Base-by-base conservation (phyloP, 2,888 invertebrate species). In the Eutolmus rufibarbis region DNA sequence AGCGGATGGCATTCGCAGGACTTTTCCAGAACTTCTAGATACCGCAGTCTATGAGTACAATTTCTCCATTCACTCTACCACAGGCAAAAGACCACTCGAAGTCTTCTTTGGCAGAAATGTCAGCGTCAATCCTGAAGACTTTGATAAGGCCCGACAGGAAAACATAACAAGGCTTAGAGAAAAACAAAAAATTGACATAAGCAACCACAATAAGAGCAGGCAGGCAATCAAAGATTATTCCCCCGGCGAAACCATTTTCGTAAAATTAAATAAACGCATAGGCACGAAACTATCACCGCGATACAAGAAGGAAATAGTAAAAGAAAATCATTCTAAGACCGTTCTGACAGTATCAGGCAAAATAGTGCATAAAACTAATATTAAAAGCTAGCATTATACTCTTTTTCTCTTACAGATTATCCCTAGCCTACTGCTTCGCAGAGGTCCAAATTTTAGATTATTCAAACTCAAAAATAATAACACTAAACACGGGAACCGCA, bases 31-130 rank as follows among this genome's bases (percentile, higher is more conserved):
- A 74, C 88, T 88, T 14, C 78, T 89, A 5, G 79, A 86, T 7
- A 88, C 34, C 16, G 79, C 87, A 9, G 66, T 88, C 16, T 87
- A 87, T 43, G 88, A 88, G 81, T 88, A 88, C 66, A 88, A 88
- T 19, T 81, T 78, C 51, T 87, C 88, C 2, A 79, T 88, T 4
- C 88, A 89, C 81, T 86, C 88, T 14, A 86, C 88, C 2, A 88
- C 78, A 31, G 77, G 66, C 9, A 76, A 82, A 66, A 87, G 81
- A 87, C 88, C 88, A 16, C 76, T 89, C 4, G 87, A 89, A 77
- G 76, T 79, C n/a, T 87, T 87, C 43, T 88, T 89, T 40, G 87
- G 88, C 34, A 66, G 87, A 76, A 86, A 31, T 14, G 78, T 85
- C 1, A 86, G 78, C 34, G 85, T 56, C 16, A 78, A 87, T 19